phyloP scores from a whole-genome alignment of 2,113 vertebrate genomes.

The Periophthalmus modestus region DNA sequence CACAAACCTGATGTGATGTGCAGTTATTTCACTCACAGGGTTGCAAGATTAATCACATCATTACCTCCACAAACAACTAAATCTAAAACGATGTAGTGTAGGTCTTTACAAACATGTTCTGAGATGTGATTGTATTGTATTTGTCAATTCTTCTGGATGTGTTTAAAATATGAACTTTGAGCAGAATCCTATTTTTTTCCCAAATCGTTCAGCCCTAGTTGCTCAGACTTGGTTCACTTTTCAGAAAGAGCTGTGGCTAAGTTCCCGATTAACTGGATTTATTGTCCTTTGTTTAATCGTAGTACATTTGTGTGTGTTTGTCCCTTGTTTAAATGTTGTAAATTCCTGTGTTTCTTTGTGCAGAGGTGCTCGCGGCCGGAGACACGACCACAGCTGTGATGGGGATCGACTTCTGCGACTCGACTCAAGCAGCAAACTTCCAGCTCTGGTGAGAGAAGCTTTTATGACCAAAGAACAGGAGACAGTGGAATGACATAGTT shows the following conservation, averaged over 20 bases:
- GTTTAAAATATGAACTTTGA: no score
- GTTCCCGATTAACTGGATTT: background rate
- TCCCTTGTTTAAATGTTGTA: background rate
- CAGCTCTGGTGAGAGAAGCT: slow-evolving; percentile 87
- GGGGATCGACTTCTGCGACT: slow-evolving; percentile 98
- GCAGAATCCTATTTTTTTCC: no score
- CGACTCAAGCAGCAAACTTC: slow-evolving; percentile 95
- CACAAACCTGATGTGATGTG: no score
- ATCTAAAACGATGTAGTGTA: no score
- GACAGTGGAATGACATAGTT: no score
- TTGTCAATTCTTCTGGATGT: no score
- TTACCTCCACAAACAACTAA: no score
- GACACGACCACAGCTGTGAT: slow-evolving; percentile 83
- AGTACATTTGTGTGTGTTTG: background rate
- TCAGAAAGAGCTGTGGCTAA: background rate
- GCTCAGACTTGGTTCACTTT: background rate
- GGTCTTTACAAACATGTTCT: no score
- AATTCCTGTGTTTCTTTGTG: background rate
- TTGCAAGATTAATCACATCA: no score
- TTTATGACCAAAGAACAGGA: background rate
- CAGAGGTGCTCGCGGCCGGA: slow-evolving; percentile 86
- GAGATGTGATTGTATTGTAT: no score
- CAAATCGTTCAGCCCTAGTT: background rate
- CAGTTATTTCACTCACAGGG: no score
- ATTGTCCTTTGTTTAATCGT: background rate